A percentile compares a stretch with the other conserved stretches of the same genome.
These are phyloP conservation scores for Psittacula echo DNA, from an alignment of 2,797 vertebrate genomes.

Conservation along the genomic window DNA sequence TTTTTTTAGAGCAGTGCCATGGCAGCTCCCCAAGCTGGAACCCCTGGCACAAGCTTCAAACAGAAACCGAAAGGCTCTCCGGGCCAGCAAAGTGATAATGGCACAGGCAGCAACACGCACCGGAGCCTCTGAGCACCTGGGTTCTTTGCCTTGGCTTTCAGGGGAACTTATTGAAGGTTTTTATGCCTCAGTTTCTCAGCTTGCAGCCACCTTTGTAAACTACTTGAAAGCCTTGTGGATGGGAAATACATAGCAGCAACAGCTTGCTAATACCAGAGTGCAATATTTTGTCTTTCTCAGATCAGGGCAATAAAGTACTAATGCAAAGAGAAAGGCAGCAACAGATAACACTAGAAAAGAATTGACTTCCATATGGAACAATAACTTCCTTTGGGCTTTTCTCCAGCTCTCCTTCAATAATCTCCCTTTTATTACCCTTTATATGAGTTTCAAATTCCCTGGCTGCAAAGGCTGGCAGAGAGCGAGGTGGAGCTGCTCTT, in stretches of 20 bases:
- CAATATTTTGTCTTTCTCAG: neutral
- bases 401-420: conserved; percentile 55
- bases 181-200: neutral
- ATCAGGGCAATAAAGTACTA: neutral
- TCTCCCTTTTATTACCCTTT: conserved; percentile 55
- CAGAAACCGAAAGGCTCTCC: conserved; percentile 52
- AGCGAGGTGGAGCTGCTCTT: conserved; percentile 5
- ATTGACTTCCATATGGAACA: conserved; percentile 42
- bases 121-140: neutral
- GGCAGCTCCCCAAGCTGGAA: conserved; percentile 22
- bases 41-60: conserved; percentile 15
- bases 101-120: neutral
- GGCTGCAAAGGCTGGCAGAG: neutral
- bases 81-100: rapidly evolving
- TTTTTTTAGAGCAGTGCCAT: conserved; percentile 12
- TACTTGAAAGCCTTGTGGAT: neutral
- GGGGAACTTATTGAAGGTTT: neutral
- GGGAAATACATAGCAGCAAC: neutral
- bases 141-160: neutral
- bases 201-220: neutral
- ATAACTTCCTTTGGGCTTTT: conserved; percentile 46
- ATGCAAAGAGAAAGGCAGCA: neutral
- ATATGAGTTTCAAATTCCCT: conserved; percentile 52
- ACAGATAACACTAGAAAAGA: neutral
- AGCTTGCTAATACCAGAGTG: neutral